A percentile compares a stretch with the other conserved stretches of the same genome.
Evolutionary conservation across 53 echinoderm and acorn worm genomes (phyloP).

Genomic region (Apostichopus leukothele): DNA sequence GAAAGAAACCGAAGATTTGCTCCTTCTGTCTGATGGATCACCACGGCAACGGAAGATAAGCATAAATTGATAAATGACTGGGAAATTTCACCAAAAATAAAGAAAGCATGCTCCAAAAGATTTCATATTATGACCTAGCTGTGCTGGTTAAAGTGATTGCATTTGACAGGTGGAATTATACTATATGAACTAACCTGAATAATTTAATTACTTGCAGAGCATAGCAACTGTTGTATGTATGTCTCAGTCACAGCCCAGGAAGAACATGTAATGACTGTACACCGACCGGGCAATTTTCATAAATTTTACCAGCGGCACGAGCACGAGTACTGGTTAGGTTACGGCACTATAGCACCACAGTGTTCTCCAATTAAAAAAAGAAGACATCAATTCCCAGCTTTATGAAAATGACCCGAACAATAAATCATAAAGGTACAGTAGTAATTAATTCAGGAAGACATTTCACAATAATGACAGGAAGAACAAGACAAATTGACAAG

Average conservation of each 20-base stretch:
- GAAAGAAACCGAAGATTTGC: no score
- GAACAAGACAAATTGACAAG: neutral
- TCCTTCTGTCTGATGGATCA: neutral
- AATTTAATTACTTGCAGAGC: neutral
- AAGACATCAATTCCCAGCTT: no score
- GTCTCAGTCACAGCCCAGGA: neutral
- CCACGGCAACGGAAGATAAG: neutral
- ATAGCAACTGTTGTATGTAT: neutral
- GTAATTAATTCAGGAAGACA: conserved; percentile 44
- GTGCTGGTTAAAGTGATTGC: neutral
- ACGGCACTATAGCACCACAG: no score
- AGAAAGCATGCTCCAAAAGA: no score
- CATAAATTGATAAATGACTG: neutral
- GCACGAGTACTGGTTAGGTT: no score
- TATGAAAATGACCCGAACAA: no score
- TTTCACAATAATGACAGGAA: conserved; percentile 12
- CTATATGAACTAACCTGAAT: neutral
- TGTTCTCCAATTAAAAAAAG: no score
- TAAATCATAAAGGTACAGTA: no score
- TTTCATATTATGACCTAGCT: no score
- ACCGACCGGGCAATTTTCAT: no score
- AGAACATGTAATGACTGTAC: neutral
- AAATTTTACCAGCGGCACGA: no score
- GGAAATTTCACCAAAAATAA: neutral
- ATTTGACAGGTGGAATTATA: neutral